Base-by-base conservation (phyloP, 2,888 invertebrate species). In the Macaria liturata region DNA sequence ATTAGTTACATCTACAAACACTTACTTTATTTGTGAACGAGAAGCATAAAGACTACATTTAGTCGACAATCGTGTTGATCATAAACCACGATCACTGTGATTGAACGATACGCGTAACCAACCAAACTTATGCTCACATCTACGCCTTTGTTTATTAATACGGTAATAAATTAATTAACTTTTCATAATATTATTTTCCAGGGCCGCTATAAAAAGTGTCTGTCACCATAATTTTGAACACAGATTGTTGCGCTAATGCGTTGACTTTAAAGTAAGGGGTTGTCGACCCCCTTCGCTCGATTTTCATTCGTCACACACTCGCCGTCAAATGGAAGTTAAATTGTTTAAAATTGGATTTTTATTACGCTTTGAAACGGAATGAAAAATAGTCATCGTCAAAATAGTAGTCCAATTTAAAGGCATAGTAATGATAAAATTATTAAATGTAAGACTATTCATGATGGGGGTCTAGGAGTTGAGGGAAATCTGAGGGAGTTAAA, bases 271-370 rank as follows among this genome's bases (percentile, higher is more conserved):
- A 85, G 66, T 69, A 84, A 84, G 84, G 84, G 89, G 86, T 86
- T 83, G 82, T 76, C 76, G 80, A 81, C 77, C 86, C 89, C 83
- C 79, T 83, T 79, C 75, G 76, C 76, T 77, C 76, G 76, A 77
- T 78, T 81, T 78, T 73, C 78, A 86, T 91, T 90, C 84, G 90
- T 88, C 88, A 90, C 90, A 88, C 90, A 89, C 83, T 75, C 87
- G 87, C 72, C 78, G 87, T 80, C 86, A 86, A 88, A 88, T 86
- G 80, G 83, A 80, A 84, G 75, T 90, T 88, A 83, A 88, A 86
- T 85, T 86, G 87, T 86, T 88, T 83, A 72, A 88, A 89, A 89
- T 88, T 89, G 84, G 82, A 80, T 79, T 87, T 88, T 86, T 88
- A 90, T 88, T 83, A 78, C 79, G 65, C 73, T 77, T 76, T 76